Base-by-base conservation (phyloP, 2,113 vertebrate species). In the Petrocephalus zakoni region DNA sequence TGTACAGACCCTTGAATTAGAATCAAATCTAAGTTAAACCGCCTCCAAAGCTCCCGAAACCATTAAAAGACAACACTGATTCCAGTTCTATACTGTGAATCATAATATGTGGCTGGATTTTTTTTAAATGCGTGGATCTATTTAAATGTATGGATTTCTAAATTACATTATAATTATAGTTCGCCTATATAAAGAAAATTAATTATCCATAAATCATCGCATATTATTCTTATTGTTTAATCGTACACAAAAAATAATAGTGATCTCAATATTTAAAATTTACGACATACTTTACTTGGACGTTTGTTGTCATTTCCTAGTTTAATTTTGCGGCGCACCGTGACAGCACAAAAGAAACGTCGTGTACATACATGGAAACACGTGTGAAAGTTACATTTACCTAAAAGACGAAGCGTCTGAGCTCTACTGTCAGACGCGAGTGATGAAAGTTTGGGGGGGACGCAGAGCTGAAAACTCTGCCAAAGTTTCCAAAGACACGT, bases 401-500 rank as follows among this genome's bases (percentile, higher is more conserved):
- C 49, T 8, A 37, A 53, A 83, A 47, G 29, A 49, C 37, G 21
- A 42, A 13, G 22, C 10, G 25, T 42, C 58, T 58, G 9, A 49
- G 61, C 21, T 75, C 47, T 25, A 46, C 84, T 52, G 64, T 75
- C 84, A 53, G 13, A 29, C 58, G 46, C 64, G 56, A 53, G 37
- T 42, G 21, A 68, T 29, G 10, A 86, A 89, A 72, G 21, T 85
- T 86, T 53, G 49, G 25, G 34, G 49, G 85, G 55, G 75, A 85
- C 19, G 58, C 55, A 37, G 83, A 72, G 25, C 81, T 87, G 25
- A 25, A 34, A 82, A 78, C 68, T 87, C 58, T 82, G 72, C 64
- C 53, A 81, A 81, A 87, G 85, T 89, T 81, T 72, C 86, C 51
- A 13, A 87, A 81, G 52, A 89, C 51, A 89, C 29, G 58, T 19